A percentile compares a stretch with the other conserved stretches of the same genome.
phyloP scores from a whole-genome alignment of 2,888 invertebrate genomes.

The Aromia moschata region DNA sequence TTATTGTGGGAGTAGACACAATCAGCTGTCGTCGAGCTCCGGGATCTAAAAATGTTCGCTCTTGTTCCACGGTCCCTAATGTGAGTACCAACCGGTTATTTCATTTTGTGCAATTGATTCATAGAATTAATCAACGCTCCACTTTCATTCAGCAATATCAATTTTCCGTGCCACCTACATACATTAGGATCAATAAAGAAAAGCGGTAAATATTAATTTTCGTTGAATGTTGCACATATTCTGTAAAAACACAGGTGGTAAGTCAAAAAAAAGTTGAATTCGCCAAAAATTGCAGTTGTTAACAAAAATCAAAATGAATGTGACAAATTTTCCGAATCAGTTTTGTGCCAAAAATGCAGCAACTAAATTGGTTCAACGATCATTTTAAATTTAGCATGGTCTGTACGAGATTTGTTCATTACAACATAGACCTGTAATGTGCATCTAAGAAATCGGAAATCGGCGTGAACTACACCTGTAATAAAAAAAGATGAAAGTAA shows the following conservation, averaged over 20 bases:
- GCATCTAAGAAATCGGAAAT: too few species aligned
- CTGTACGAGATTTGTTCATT: not conserved
- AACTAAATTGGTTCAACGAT: not conserved
- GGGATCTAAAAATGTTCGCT: slow-evolving; percentile 56
- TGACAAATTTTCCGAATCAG: not conserved
- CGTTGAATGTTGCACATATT: too few species aligned
- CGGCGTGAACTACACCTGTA: too few species aligned
- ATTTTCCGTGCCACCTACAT: not conserved
- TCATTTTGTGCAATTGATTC: not conserved
- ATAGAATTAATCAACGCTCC: not conserved
- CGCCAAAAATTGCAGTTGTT: too few species aligned
- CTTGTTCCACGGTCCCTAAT: slow-evolving; percentile 54
- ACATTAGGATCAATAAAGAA: slow-evolving; percentile 29
- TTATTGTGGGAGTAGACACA: slow-evolving; percentile 21
- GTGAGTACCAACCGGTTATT: slow-evolving; percentile 51
- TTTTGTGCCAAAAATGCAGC: not conserved
- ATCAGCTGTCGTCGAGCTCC: slow-evolving; percentile 34
- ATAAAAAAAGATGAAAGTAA: too few species aligned
- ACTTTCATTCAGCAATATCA: not conserved
- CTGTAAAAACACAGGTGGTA: too few species aligned
- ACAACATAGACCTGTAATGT: too few species aligned
- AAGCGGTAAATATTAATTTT: too few species aligned
- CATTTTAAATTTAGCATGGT: slow-evolving; percentile 16
- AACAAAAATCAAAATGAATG: too few species aligned
- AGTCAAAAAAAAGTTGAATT: too few species aligned